Base-by-base conservation (phyloP, 2,113 vertebrate species). In the Pseudopodoces humilis region DNA sequence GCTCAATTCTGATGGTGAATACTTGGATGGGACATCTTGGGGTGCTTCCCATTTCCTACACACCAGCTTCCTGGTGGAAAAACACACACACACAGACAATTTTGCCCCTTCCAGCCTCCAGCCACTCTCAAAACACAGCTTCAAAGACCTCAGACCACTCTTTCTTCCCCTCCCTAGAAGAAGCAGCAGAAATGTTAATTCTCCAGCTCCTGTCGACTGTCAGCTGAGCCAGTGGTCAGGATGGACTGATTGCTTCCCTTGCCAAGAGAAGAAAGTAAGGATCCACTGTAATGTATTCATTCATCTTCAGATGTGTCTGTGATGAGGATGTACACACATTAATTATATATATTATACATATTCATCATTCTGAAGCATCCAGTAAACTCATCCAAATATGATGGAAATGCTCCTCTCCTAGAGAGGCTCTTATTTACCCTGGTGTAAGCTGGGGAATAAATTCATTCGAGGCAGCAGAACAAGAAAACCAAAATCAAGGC, bases 211-310 rank as follows among this genome's bases (percentile, higher is more conserved):
- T 4, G 94, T 98, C 9, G 43, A 98, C 97, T 99, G 99, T 88
- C 97, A 76, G 74, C 90, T 99, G 90, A 97, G 97, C 74, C 93
- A 68, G 49, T 99, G 99, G 99, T 98, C 98, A 15, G 60, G 95
- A 49, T 99, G 99, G 99, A 98, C 98, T 11, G 90, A 97, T 3
- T 99, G 99, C 95, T 96, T 98, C 84, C 95, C 98, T 62, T 99
- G 99, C 95, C 98, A 98, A 93, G 96, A 98, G 43, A 98, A 93
- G 96, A 98, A 96, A 98, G 99, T 99, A 97, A 98, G 95, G 68
- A 70, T 44, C 11, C n/a, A 13, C 58, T 11, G 9, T 86, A 95
- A 94, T 88, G 88, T 83, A 94, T 88, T 88, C 82, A 97, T 90
- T 92, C 75, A 89, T 94, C 84, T 91, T 96, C 81, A 91, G 94